Evolutionary conservation across 35 echinoderm and acorn worm species (phyloP), one percentile per base, ranked within the genome.

Genomic region (Strongylocentrotus purpuratus): DNA sequence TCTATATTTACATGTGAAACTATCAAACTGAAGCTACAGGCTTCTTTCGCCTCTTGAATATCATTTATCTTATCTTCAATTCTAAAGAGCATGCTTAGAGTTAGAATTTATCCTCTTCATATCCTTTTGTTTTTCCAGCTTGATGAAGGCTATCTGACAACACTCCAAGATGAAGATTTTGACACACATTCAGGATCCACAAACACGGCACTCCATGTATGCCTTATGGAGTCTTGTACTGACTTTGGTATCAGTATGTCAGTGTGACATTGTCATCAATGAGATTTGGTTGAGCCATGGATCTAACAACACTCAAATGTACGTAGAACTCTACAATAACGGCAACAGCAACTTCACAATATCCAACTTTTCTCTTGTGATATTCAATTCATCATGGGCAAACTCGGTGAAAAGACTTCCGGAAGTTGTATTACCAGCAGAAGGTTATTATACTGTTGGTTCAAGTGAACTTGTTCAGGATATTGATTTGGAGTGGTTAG

Each of bases 261-360:
- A 78, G 20, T 78, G 91, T 33, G 25, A 58, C n/a, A 32, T 93
- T 48, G 91, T 93, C 91, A 93, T 93, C 91, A 93, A 93, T 93
- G 91, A 93, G 31, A 32, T 93, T 11, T 46, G 91, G 45, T 32
- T 93, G 17, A 93, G 41, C 91, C 31, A 33, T 50, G 28, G 48
- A 58, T 15, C 45, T 7, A 58, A 93, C 91, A 93, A 18, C 91
- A 47, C 11, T 18, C 48, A 45, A 33, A 31, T 46, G 2, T 93
- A 20, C 9, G 31, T 93, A 17, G 91, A 93, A 93, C 91, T 93
- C 46, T 58, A 93, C 91, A 93, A 93, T 46, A 32, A 13, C 4
- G 91, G 46, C 91, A 58, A 12, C 45, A 46, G 46, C 13, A 93
- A 58, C 31, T 58, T 93, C 32, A 22, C 91, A 47, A 93, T 93